phyloP scores from a whole-genome alignment of 2,113 vertebrate genomes.

The Bambusicola thoracicus region DNA sequence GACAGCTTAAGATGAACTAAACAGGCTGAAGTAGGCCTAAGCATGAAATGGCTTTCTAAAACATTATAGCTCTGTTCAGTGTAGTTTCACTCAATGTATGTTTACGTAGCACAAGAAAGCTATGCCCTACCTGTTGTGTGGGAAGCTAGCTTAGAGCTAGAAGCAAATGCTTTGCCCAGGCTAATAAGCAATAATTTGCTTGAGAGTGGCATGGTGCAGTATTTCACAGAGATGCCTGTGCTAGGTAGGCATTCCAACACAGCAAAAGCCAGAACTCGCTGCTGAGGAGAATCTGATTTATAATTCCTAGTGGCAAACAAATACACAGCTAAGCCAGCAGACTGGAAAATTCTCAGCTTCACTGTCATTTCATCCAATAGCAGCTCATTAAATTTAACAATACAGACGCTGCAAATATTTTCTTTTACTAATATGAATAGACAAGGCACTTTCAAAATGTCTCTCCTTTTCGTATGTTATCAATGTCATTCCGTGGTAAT shows the following conservation, averaged over 20 bases:
- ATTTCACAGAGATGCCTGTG: background rate
- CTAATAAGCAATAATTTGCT: background rate
- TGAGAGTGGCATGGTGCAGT: background rate
- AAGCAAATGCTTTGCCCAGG: background rate
- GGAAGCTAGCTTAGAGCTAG: background rate
- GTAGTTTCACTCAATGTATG: background rate
- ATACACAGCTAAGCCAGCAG: background rate
- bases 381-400: background rate
- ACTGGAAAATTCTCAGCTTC: background rate
- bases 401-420: background rate
- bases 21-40: background rate
- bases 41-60: background rate
- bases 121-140: fast-evolving
- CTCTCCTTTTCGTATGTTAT: background rate
- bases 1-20: background rate
- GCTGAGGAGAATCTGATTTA: background rate
- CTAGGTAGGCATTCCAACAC: background rate
- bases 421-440: background rate
- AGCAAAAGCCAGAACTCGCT: background rate
- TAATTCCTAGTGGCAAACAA: background rate
- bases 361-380: background rate
- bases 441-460: background rate
- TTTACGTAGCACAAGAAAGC: background rate
- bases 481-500: background rate
- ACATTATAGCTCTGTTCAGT: background rate